Evolutionary conservation across 2,113 vertebrate genomes (phyloP), one percentile per base, ranked within the genome.

Genomic region (Neodon shergylaensis): DNA sequence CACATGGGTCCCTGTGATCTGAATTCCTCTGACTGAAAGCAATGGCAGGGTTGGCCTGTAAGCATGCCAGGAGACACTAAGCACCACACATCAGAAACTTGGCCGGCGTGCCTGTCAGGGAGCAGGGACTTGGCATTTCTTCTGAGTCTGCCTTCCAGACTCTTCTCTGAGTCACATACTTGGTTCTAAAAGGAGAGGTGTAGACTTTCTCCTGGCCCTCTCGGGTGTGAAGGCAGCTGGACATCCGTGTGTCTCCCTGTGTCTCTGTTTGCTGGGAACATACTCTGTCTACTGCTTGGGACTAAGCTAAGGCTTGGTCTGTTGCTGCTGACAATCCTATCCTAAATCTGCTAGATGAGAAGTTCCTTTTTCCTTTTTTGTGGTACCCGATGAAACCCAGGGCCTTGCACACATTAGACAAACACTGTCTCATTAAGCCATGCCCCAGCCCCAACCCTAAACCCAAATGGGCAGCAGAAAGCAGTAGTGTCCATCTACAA

Each of bases 11-110:
- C 49, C 73, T 68, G 72, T 61, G 90, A 85, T 68, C 17, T 76
- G 65, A 92, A 81, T 81, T 93, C 65, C 31, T 52, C 10, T 24
- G 58, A 33, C 52, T 81, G 73, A 77, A 85, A 95, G 61, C 70
- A 93, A 70, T 7, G 33, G 90, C 52, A 0, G 33, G n/a, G 13
- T 10, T 33, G 54, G 39, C 39, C 0, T 79, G 42, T 42, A 54
- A 83, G 79, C 10, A 22, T 31, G 13, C 14, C 0, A 1, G 86
- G 52, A 91, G 44, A 78, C 16, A 11, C 68, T 9, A n/a, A 0
- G 14, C 11, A 0, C 0, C 17, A 73, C 4, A 2, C 7, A n/a
- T 26, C 61, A 47, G 77, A 61, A 77, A 47, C 63, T 22, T 19
- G 3, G 63, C 24, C 70, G 42, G 54, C 0, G 28, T 26, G 31